Base-by-base conservation (phyloP, 1,140 invertebrate genomes). In the Brachystomella parvula region DNA sequence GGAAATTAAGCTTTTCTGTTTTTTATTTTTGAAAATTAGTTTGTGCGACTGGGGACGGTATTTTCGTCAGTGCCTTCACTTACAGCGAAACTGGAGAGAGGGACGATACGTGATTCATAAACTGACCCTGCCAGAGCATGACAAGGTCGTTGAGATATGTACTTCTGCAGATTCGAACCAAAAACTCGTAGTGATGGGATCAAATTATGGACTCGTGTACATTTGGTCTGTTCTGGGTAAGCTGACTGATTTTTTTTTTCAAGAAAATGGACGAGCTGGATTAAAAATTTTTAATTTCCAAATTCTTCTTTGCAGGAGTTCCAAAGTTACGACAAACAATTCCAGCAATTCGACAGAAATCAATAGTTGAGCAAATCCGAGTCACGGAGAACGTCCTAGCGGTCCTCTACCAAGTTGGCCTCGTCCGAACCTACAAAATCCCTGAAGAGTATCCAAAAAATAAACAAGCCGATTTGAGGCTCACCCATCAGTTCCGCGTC, bases 91-190 rank as follows among this genome's bases (percentile, higher is more conserved):
- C 24, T 68, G 67, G 63, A 61, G 60, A 24, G 28, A 49, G 1
- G 67, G 67, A 28, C 47, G 47, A 28, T 65, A 30, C 35, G 49
- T 47, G 1, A 56, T 69, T 17, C 56, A 69, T 32, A 47, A 58
- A 26, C 24, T 65, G 35, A 24, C 61, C 3, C 6, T 62, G 2
- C 63, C 65, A 3, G 32, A 35, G 32, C 21, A 2, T 3, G 31
- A 39, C 17, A 1, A 30, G n/a, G 24, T 62, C 0, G 15, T 6
- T 26, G 24, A 60, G 12, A 3, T 64, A 19, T 63, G 47, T 21
- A 63, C 26, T 35, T 35, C 57, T 0, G 35, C 15, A 57, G 47
- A 47, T 65, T 69, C 15, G 6, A 62, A 61, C 33, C 44, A 31
- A 33, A 65, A 69, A 65, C 24, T 61, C 31, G 39, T 65, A 28